A percentile compares a stretch with the other conserved stretches of the same genome.
Evolutionary conservation across 2,113 vertebrate species (phyloP).

Genomic region (Aphelocoma coerulescens): DNA sequence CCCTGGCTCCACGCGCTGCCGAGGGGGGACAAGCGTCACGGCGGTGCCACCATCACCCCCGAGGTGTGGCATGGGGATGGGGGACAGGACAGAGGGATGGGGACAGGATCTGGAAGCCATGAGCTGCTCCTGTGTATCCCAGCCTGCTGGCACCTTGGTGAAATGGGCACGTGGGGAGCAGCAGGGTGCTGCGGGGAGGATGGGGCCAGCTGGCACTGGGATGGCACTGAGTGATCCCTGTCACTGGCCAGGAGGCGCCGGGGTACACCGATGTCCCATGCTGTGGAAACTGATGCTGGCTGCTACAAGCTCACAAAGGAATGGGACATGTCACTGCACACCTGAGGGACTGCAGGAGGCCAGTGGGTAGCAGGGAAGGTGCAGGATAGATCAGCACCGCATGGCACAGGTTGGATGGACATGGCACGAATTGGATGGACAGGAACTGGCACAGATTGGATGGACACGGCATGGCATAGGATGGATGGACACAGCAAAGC

Average conservation of each 20-base stretch:
- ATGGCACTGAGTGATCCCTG: neutral
- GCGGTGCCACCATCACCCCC: neutral
- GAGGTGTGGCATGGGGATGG: neutral
- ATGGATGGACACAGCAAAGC: neutral
- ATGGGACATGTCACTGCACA: fast-evolving
- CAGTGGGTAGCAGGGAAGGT: neutral
- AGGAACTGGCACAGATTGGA: neutral
- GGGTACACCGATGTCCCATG: neutral
- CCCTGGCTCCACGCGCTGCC: neutral
- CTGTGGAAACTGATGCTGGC: fast-evolving
- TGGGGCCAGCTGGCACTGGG: neutral
- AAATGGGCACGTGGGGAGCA: neutral
- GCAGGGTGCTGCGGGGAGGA: neutral
- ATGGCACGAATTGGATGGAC: neutral
- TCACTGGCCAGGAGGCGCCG: neutral
- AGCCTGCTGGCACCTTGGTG: neutral
- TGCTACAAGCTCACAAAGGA: neutral
- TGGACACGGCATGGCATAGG: neutral
- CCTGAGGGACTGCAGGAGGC: neutral
- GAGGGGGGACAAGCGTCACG: neutral
- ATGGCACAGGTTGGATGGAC: neutral
- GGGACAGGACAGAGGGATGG: neutral
- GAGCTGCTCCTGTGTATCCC: neutral
- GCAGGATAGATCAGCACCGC: fast-evolving
- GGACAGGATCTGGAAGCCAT: neutral